These are phyloP conservation scores for Scophthalmus maximus DNA, from an alignment of 2,113 vertebrate species.

Conservation along the genomic window DNA sequence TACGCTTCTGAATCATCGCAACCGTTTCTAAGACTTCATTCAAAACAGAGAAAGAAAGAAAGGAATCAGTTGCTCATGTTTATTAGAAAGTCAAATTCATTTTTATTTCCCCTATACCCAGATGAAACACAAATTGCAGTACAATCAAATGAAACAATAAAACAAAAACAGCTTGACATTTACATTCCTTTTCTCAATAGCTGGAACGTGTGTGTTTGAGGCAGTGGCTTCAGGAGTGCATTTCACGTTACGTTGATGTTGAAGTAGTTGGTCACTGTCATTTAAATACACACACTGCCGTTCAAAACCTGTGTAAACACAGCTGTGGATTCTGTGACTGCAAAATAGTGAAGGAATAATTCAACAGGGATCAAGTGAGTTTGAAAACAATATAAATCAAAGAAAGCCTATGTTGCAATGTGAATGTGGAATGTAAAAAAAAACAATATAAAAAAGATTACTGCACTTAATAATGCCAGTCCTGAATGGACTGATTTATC, in stretches of 20 bases:
- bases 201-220: conserved; percentile 61
- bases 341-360: conserved; percentile 45
- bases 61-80: conserved; percentile 66
- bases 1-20: no score
- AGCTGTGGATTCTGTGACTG: conserved; percentile 35
- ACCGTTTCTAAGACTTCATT: conserved; percentile 29
- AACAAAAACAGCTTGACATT: conserved; percentile 69
- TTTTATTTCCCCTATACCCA: conserved; percentile 71
- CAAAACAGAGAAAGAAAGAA: conserved; percentile 66
- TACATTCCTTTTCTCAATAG: conserved; percentile 75
- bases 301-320: conserved; percentile 54
- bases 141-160: conserved; percentile 57
- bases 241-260: conserved; percentile 56
- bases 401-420: conserved; percentile 32
- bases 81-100: conserved; percentile 82
- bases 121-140: conserved; percentile 73
- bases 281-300: conserved; percentile 38
- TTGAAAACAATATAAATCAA: conserved; percentile 26
- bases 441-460: conserved; percentile 27
- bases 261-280: conserved; percentile 36
- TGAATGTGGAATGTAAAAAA: conserved; percentile 61
- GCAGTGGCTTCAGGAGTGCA: conserved; percentile 74
- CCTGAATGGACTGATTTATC: conserved; percentile 45
- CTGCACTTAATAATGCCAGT: conserved; percentile 45
- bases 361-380: conserved; percentile 54